Evolutionary conservation across 2,113 vertebrate genomes (phyloP).

Genomic region (Crotalus horridus): DNA sequence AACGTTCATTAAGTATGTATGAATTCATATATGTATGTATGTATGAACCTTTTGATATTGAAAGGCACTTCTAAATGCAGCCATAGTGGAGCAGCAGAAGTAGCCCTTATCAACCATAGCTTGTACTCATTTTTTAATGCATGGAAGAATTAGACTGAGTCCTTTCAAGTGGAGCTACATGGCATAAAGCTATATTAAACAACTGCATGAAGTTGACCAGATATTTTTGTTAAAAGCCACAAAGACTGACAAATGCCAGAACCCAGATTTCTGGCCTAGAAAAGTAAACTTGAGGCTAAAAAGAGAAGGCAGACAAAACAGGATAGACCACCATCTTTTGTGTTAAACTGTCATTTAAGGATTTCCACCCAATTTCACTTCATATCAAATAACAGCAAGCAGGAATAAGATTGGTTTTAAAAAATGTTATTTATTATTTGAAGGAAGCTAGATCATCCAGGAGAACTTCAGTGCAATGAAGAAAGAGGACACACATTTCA

Average conservation of each 20-base stretch:
- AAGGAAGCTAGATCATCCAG: constrained; percentile 55
- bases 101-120: not conserved
- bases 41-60: not conserved
- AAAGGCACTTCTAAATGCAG: not conserved
- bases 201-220: not conserved
- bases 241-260: not conserved
- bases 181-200: not conserved
- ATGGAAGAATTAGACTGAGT: not conserved
- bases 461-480: constrained; percentile 62
- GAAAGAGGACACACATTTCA: constrained; percentile 57
- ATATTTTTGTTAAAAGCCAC: not conserved
- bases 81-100: not conserved
- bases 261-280: not conserved
- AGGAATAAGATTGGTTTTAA: not conserved
- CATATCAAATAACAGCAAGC: not conserved
- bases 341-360: not conserved
- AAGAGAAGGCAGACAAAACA: not conserved
- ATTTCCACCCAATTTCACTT: not conserved
- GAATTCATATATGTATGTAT: not conserved
- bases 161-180: not conserved
- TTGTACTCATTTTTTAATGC: not conserved
- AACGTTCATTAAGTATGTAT: not conserved
- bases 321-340: not conserved
- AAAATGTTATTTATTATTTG: constrained; percentile 47
- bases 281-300: not conserved